A percentile compares a stretch with the other conserved stretches of the same genome.
Evolutionary conservation across 2,888 invertebrate genomes (phyloP).

Genomic region (Dichetophora obliterata): DNA sequence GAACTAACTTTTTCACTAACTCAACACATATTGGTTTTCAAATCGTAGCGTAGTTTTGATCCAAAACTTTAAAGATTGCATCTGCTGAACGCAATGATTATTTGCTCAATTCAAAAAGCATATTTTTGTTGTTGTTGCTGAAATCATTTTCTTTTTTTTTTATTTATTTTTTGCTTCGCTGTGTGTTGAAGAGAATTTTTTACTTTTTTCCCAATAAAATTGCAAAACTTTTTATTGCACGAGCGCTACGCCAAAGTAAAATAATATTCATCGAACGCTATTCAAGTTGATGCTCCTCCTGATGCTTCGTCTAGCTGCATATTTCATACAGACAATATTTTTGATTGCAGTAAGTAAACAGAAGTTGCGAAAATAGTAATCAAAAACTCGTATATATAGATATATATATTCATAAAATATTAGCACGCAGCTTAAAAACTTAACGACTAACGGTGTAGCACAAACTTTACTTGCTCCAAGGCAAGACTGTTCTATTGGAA

Average conservation of each 20-base stretch:
- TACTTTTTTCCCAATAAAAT: background rate
- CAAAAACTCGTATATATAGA: no score
- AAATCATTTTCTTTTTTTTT: no score
- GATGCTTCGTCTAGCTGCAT: background rate
- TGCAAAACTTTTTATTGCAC: slow-evolving; percentile 10
- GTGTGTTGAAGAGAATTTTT: no score
- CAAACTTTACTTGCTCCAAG: background rate
- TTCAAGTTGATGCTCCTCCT: background rate
- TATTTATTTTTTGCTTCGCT: no score
- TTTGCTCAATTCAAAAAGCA: no score
- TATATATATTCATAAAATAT: background rate
- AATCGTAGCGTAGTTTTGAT: no score
- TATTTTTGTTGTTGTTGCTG: no score
- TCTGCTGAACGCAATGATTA: no score
- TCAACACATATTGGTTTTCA: no score
- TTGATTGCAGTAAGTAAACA: slow-evolving; percentile 14
- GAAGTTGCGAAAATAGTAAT: background rate
- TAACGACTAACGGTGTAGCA: background rate
- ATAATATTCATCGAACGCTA: background rate
- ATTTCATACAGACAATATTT: slow-evolving; percentile 5
- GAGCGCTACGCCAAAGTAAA: background rate
- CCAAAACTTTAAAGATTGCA: no score
- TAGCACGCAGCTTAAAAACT: background rate
- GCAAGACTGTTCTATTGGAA: no score
- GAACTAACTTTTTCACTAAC: no score